Percentiles rank a stretch among this genome's conserved stretches.
Conservation (phyloP, 2,113 vertebrate species). For the Notothenia coriiceps region DNA sequence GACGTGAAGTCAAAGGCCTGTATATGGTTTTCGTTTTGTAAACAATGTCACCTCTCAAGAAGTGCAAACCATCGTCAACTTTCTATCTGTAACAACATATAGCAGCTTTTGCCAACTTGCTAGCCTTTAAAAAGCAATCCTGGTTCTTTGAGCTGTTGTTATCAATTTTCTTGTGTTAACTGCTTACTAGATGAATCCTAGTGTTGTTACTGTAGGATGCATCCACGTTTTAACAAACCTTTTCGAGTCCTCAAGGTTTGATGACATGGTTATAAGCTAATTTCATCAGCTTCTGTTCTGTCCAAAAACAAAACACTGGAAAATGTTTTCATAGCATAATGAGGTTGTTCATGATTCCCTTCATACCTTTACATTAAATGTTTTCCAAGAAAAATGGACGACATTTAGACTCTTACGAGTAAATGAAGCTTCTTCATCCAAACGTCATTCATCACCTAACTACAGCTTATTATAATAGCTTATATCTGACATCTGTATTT, state of each 20-base stretch:
- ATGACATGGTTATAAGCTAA: not conserved
- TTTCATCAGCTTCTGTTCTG: slow-evolving; percentile 1
- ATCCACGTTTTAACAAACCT: not conserved
- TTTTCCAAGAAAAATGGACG: slow-evolving; percentile 34
- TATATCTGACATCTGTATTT: slow-evolving; percentile 72
- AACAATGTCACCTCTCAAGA: slow-evolving; percentile 6
- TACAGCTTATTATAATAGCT: slow-evolving; percentile 73
- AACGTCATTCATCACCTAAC: slow-evolving; percentile 56
- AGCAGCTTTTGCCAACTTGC: slow-evolving; percentile 6
- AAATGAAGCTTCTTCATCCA: slow-evolving; percentile 46
- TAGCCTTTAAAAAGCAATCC: slow-evolving; percentile 5
- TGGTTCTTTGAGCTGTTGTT: not conserved
- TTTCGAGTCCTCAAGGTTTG: not conserved
- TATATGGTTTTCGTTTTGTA: slow-evolving; percentile 49
- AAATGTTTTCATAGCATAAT: slow-evolving; percentile 15
- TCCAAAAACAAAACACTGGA: slow-evolving; percentile 14
- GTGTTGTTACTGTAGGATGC: not conserved
- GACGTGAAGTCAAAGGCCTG: slow-evolving; percentile 11
- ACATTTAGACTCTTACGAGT: slow-evolving; percentile 62
- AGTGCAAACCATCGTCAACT: not conserved
- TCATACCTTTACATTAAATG: slow-evolving; percentile 15
- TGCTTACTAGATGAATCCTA: not conserved
- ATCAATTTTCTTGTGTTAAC: not conserved
- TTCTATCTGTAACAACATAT: slow-evolving; percentile 5
- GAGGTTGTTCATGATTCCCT: slow-evolving; percentile 6